Base-by-base conservation (phyloP, 2,888 invertebrate species). In the Cremastinae sp. region DNA sequence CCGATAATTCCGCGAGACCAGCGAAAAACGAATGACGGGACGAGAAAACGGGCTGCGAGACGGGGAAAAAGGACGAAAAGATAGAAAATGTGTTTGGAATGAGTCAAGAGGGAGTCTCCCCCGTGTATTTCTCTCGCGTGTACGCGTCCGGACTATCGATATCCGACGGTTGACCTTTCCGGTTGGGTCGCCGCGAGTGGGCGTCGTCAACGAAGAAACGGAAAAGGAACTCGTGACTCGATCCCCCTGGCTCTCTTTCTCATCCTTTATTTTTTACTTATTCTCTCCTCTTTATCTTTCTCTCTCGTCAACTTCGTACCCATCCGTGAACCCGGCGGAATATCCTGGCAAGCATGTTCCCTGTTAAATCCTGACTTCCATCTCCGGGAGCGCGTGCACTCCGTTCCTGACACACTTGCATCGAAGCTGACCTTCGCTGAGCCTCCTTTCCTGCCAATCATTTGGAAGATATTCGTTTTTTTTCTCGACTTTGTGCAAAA, bases 141-240 rank as follows among this genome's bases (percentile, higher is more conserved):
- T 78, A 82, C 83, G 82, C 81, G 83, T 54, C 62, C 71, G 66
- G 84, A 81, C 81, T 83, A 81, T 84, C 84, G 83, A 84, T 84
- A 79, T 71, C 81, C 79, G 84, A 84, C 83, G 79, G 84, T 78
- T 84, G 82, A 84, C 82, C 84, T 71, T 68, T 12, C 20, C 34
- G 53, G 65, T 20, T 74, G 74, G 83, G 82, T 84, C 82, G 80
- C 28, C 45, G 56, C 77, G 75, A 78, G 82, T 83, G 84, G 81
- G 82, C 82, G 81, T 80, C 75, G 74, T 81, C 74, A 62, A 45
- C 65, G 78, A 64, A 58, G 56, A 74, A 79, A 64, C 79, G 84
- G 82, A 84, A 82, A 81, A 80, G 81, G 81, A 82, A 83, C 78
- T 82, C 80, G 83, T 80, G 83, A 82, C 82, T 81, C 69, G 70